Percentiles rank a stretch among this genome's conserved stretches.
These are phyloP conservation scores for Falco punctatus DNA, from an alignment of 2,113 vertebrate species.

Conservation along the genomic window DNA sequence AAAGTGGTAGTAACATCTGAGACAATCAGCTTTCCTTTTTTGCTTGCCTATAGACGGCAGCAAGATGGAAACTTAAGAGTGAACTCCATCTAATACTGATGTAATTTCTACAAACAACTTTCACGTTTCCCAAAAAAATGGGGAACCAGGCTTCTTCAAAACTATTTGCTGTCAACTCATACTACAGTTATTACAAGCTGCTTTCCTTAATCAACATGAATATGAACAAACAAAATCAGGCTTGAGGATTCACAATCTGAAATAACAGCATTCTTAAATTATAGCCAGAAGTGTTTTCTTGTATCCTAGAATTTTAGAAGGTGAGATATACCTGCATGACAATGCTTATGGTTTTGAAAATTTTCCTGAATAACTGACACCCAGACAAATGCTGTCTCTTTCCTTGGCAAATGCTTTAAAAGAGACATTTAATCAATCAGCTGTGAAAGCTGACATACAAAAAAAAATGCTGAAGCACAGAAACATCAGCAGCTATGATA, in stretches of 20 bases:
- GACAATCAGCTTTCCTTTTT: neutral
- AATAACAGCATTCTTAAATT: neutral
- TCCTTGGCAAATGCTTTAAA: neutral
- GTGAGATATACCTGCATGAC: neutral
- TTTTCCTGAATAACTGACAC: neutral
- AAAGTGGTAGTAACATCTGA: neutral
- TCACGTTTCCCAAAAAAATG: neutral
- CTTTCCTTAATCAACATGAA: neutral
- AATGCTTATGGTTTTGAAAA: neutral
- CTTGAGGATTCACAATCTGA: neutral
- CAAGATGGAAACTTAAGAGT: neutral
- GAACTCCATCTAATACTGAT: neutral
- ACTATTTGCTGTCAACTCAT: neutral
- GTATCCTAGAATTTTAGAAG: neutral
- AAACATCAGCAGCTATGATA: neutral
- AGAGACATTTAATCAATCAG: neutral
- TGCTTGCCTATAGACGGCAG: accelerated
- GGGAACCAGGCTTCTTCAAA: neutral
- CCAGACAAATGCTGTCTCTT: neutral
- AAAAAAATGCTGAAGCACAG: neutral
- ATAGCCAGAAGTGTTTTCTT: neutral
- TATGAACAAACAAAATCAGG: neutral
- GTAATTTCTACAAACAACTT: neutral
- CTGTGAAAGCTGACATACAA: neutral
- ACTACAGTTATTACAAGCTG: neutral